phyloP scores from a whole-genome alignment of 2,888 invertebrate genomes.

The Steromphala cineraria region DNA sequence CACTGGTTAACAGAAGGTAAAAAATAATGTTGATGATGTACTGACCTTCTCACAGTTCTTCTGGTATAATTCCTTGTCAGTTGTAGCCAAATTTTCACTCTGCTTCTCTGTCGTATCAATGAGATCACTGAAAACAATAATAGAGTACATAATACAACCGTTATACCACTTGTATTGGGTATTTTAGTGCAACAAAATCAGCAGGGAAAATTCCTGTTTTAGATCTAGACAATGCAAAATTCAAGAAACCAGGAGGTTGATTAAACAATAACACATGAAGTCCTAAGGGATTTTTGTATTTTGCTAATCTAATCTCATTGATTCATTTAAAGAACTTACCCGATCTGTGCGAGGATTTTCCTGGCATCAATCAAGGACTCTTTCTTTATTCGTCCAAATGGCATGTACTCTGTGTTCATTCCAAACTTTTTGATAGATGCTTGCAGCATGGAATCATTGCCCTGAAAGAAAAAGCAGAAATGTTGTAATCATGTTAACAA shows the following conservation, averaged over 20 bases:
- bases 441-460: constrained; percentile 67
- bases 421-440: constrained; percentile 63
- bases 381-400: constrained; percentile 74
- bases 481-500: too few species aligned
- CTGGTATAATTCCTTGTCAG: constrained; percentile 56
- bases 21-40: not conserved
- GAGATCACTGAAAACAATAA: constrained; percentile 47
- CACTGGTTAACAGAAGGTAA: too few species aligned
- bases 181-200: too few species aligned
- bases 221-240: too few species aligned
- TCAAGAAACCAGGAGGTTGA: too few species aligned
- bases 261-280: too few species aligned
- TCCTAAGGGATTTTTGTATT: too few species aligned
- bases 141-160: too few species aligned
- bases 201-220: too few species aligned
- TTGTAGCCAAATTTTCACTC: constrained; percentile 43
- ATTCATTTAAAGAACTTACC: constrained; percentile 55
- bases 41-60: constrained; percentile 67
- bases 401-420: constrained; percentile 69
- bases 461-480: constrained; percentile 50
- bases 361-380: constrained; percentile 73
- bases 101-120: constrained; percentile 52
- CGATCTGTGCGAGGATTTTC: constrained; percentile 71
- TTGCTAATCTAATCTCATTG: not conserved
- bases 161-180: too few species aligned